Percentiles rank a stretch among this genome's conserved stretches.
Evolutionary conservation across 2,888 invertebrate species (phyloP).

Genomic region (Xestoiulus laeticollis): DNA sequence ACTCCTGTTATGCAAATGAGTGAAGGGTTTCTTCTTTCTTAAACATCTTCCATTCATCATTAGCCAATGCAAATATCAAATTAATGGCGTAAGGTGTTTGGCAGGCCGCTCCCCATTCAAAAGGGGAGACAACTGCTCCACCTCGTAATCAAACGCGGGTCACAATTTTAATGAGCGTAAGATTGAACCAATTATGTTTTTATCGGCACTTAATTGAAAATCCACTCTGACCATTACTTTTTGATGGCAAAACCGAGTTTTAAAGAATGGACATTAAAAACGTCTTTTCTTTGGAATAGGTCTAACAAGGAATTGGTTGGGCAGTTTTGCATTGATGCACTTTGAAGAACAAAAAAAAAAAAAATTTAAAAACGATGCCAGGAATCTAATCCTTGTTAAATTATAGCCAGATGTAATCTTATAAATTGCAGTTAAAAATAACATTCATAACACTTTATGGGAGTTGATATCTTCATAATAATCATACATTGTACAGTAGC

Average conservation of each 20-base stretch:
- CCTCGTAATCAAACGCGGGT: constrained; percentile 38
- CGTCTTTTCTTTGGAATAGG: background rate
- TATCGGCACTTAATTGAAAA: constrained; percentile 34
- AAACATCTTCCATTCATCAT: constrained; percentile 27
- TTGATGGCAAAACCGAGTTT: background rate
- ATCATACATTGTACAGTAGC: background rate
- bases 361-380: background rate
- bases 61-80: constrained; percentile 41
- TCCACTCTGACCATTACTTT: background rate
- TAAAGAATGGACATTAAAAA: background rate
- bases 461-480: background rate
- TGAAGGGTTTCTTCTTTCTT: constrained; percentile 35
- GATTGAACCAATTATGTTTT: constrained; percentile 39
- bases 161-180: constrained; percentile 43
- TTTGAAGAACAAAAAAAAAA: no score
- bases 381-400: background rate
- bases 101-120: background rate
- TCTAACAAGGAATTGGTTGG: no score
- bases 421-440: constrained; percentile 1
- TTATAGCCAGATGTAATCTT: background rate
- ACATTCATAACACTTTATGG: background rate
- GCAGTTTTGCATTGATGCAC: no score
- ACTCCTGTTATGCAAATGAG: constrained; percentile 41
- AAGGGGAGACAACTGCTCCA: constrained; percentile 18
- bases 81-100: constrained; percentile 23